These are phyloP conservation scores for Psettodes erumei DNA, from an alignment of 2,113 vertebrate species.

Conservation along the genomic window DNA sequence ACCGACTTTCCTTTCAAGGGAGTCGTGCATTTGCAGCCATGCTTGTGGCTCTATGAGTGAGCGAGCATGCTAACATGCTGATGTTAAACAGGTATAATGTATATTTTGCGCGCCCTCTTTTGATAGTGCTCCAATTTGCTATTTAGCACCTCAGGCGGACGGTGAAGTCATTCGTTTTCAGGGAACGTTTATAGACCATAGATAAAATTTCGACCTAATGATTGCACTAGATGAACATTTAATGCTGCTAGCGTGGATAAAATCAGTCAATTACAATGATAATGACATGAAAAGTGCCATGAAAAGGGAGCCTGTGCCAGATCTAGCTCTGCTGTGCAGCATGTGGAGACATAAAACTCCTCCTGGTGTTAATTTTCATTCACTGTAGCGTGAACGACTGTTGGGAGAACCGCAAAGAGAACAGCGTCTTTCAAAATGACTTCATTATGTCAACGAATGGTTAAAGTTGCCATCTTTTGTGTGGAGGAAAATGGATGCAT, in stretches of 20 bases:
- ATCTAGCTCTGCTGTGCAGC: neutral
- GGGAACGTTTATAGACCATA: neutral
- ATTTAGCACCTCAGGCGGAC: neutral
- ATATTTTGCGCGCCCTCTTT: neutral
- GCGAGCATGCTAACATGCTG: neutral
- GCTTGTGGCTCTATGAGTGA: neutral
- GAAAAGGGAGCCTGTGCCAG: neutral
- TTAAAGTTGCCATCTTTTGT: neutral
- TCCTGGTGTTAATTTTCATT: neutral
- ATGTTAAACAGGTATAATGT: neutral
- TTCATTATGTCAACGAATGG: too few species aligned
- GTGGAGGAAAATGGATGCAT: constrained; percentile 27
- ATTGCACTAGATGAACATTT: neutral
- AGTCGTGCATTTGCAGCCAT: neutral
- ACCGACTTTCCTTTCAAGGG: neutral
- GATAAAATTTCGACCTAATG: neutral
- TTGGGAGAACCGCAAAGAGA: neutral
- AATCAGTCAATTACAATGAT: neutral
- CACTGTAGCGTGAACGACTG: neutral
- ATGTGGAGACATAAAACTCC: neutral
- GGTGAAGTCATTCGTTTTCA: neutral
- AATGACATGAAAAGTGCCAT: neutral
- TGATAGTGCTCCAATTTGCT: neutral
- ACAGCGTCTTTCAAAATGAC: neutral
- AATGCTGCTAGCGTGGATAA: neutral